Base-by-base conservation (phyloP, 1,140 invertebrate species). In the Calosoma granatense region DNA sequence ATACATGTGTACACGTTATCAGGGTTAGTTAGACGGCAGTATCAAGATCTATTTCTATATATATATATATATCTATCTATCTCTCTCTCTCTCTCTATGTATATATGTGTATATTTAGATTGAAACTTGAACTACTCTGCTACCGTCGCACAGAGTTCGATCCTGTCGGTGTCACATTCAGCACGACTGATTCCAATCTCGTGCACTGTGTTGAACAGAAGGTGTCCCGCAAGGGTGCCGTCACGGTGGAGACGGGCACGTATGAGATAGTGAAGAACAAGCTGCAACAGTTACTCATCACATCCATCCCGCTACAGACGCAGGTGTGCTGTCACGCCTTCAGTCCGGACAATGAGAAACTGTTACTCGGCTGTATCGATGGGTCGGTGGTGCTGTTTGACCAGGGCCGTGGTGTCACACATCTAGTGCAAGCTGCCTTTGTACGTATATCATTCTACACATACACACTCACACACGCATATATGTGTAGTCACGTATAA, bases 191-290 rank as follows among this genome's bases (percentile, higher is more conserved):
- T 56, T 76, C 81, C 43, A 81, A 84, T 69, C 77, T 85, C 56
- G 79, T 90, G 51, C 81, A 86, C 65, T 82, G 83, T 3, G 73
- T 90, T 36, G 87, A 90, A 69, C 86, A 90, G 68, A 87, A 85
- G 68, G 81, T 87, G 15, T 83, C 83, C 4, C 76, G 81, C 61
- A 85, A 84, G 78, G 85, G 86, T 9, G 85, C 88, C 64, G 84
- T 87, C n/a, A 86, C 80, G 14, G 81, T 86, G 0, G 85, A 88
- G 70, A 81, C 82, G 63, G 81, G 81, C 66, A 82, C 79, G 1
- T 86, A 88, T 63, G 84, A 89, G 72, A 75, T 89, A 59, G 78
- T 79, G 19, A 76, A 79, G 36, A 78, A 79, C 55, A 83, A 82
- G 67, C 76, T 89, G 55, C 82, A 87, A 67, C 78, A 82, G 65